Evolutionary conservation across 2,113 vertebrate genomes (phyloP).

Genomic region (Corvus moneduloides): DNA sequence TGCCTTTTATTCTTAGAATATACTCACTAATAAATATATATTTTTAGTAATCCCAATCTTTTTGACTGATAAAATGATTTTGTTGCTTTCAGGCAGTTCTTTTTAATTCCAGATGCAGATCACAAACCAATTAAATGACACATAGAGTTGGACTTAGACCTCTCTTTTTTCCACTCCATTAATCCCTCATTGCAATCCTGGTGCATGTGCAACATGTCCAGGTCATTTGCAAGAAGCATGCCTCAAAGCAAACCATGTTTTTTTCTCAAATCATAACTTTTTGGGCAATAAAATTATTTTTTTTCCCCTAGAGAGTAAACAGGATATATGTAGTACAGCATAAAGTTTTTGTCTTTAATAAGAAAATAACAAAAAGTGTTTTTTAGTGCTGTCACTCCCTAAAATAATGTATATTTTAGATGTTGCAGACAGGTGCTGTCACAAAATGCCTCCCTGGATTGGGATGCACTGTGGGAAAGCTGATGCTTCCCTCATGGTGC

Average conservation of each 20-base stretch:
- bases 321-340: background rate
- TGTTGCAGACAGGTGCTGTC: background rate
- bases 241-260: background rate
- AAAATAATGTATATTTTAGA: background rate
- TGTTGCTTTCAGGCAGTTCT: background rate
- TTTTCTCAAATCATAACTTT: background rate
- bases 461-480: background rate
- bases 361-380: background rate
- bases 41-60: background rate
- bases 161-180: background rate
- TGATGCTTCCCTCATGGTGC: background rate
- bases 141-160: background rate
- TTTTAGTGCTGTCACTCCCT: background rate
- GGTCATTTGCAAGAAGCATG: background rate
- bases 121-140: background rate
- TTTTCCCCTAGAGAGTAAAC: background rate
- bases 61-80: background rate
- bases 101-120: background rate
- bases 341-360: background rate
- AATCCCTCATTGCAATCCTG: background rate
- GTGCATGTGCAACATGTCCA: background rate
- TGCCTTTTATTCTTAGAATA: background rate
- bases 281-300: background rate
- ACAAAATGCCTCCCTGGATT: background rate
- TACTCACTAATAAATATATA: background rate